Percentiles rank a stretch among this genome's conserved stretches.
Conservation (phyloP, 2,113 vertebrate species). For the Entelurus aequoreus region DNA sequence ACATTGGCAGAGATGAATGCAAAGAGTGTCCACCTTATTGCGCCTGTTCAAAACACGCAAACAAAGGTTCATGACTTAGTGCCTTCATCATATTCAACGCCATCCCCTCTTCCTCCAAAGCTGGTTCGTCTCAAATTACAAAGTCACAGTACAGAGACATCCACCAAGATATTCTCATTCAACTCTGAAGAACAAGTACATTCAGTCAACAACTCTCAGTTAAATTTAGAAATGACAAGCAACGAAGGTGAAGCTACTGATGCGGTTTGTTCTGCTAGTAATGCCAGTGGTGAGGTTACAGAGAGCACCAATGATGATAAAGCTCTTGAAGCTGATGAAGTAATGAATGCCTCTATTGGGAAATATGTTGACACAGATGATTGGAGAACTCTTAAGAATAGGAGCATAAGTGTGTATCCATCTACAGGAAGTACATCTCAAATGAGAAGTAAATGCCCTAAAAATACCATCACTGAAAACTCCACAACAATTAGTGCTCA, state of each 20-base stretch:
- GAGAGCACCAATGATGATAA: constrained; percentile 57
- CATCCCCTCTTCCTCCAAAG: constrained; percentile 36
- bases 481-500: background rate
- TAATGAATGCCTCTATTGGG: background rate
- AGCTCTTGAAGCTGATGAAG: constrained; percentile 56
- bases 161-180: constrained; percentile 9
- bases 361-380: constrained; percentile 16
- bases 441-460: background rate
- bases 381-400: background rate
- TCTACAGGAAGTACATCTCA: constrained; percentile 7
- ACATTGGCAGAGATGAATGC: constrained; percentile 17
- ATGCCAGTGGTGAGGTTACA: constrained; percentile 44
- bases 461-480: constrained; percentile 5
- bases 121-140: constrained; percentile 23
- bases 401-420: constrained; percentile 1
- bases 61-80: constrained; percentile 15
- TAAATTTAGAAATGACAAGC: background rate
- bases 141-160: constrained; percentile 5
- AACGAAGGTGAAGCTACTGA: constrained; percentile 24
- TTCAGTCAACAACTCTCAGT: constrained; percentile 3
- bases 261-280: constrained; percentile 9
- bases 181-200: constrained; percentile 7
- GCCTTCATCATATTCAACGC: constrained; percentile 31
- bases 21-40: constrained; percentile 5
- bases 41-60: constrained; percentile 9